Base-by-base conservation (phyloP, 1,140 invertebrate genomes). In the Musca domestica region DNA sequence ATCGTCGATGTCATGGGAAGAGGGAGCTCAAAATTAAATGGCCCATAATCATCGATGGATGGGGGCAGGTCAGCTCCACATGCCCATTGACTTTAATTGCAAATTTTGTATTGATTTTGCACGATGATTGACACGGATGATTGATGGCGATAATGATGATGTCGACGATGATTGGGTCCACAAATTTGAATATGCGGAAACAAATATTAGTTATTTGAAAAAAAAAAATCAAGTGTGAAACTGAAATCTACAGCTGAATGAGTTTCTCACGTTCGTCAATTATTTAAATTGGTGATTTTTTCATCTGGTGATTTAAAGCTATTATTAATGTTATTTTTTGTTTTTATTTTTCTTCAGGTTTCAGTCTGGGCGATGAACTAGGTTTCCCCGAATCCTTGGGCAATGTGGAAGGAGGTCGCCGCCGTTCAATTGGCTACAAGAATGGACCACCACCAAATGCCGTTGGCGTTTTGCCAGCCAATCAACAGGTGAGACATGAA, bases 341-440 rank as follows among this genome's bases (percentile, higher is more conserved):
- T 19, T 12, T 34, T 30, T 58, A 12, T 47, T 61, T 66, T 64
- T 63, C 73, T 72, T 25, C 63, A 94, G 92, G 92, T 72, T 91
- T 94, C 80, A 91, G 90, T 77, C 77, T 94, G 56, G 92, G 91
- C n/a, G 91, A 94, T 75, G 91, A 93, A 74, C 81, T 93, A 20
- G 91, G 91, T 48, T 93, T 94, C 74, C 85, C 87, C 68, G 89
- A 94, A 74, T 92, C 91, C 0, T 78, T 93, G 25, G 89, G 90
- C 0, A 92, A 91, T 77, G 72, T 88, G 66, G 92, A 93, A 77
- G 83, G 85, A 23, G 86, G 86, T 68, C 86, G 87, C 70, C 83
- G 91, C 67, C 84, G 91, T 70, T 91, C 91, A 3, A 87, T 86
- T 15, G 86, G 75, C 75, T 76, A 85, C 30, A 85, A 82, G 67